These are phyloP conservation scores for Drosophila orena DNA, from an alignment of 1,140 invertebrate genomes.

Conservation along the genomic window DNA sequence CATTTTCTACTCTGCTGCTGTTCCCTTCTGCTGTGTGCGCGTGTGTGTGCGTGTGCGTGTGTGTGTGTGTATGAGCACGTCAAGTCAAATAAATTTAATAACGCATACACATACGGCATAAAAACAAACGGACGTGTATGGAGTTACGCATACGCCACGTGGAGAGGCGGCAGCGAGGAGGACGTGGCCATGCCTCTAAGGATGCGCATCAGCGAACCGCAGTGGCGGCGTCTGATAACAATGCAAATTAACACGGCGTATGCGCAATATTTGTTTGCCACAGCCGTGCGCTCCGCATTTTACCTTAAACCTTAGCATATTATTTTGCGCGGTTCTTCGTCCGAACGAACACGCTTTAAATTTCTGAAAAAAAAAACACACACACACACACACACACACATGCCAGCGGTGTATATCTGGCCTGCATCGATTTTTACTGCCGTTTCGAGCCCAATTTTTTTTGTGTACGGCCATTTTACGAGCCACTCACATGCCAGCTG, in stretches of 20 bases:
- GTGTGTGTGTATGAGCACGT: slow-evolving; percentile 63
- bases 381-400: slow-evolving; percentile 28
- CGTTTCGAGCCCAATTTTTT: slow-evolving; percentile 59
- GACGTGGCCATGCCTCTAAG: slow-evolving; percentile 41
- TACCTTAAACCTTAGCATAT: slow-evolving; percentile 75
- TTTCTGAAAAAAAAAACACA: slow-evolving; percentile 63
- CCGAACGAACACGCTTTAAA: slow-evolving; percentile 59
- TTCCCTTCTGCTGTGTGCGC: not conserved
- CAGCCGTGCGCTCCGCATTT: slow-evolving; percentile 27
- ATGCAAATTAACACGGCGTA: slow-evolving; percentile 76
- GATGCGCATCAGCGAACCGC: slow-evolving; percentile 72
- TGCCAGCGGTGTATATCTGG: slow-evolving; percentile 26
- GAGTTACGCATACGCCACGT: slow-evolving; percentile 74
- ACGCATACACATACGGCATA: slow-evolving; percentile 77
- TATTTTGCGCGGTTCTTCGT: slow-evolving; percentile 24
- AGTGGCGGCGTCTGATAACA: slow-evolving; percentile 68
- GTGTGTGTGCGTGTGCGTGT: not conserved
- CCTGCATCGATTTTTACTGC: slow-evolving; percentile 74
- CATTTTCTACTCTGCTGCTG: not conserved
- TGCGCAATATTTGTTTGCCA: slow-evolving; percentile 64
- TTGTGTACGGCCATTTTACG: slow-evolving; percentile 59
- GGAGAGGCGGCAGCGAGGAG: slow-evolving; percentile 42
- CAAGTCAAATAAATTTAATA: slow-evolving; percentile 84
- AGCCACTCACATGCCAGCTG: slow-evolving; percentile 52
- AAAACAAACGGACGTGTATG: slow-evolving; percentile 46